phyloP scores from a whole-genome alignment of 2,113 vertebrate species.

The Pelodiscus sinensis region DNA sequence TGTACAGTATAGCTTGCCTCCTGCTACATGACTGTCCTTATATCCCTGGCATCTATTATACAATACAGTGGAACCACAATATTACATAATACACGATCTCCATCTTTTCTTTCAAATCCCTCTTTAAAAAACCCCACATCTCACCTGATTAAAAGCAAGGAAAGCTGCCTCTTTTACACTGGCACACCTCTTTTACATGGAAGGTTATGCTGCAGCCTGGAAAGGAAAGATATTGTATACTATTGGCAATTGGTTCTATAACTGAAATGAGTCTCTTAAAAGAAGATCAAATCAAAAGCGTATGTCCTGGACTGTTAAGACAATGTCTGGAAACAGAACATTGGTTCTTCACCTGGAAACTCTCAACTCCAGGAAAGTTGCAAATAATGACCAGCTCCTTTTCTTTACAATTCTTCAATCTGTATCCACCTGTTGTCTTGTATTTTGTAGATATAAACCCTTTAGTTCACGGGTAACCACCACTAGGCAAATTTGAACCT shows the following conservation, averaged over 20 bases:
- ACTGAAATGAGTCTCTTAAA: neutral
- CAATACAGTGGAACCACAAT: fast-evolving
- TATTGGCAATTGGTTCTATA: neutral
- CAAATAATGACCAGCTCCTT: neutral
- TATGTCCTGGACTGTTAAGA: neutral
- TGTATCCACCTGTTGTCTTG: neutral
- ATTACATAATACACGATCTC: fast-evolving
- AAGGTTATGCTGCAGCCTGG: neutral
- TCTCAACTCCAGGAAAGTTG: neutral
- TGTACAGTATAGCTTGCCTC: neutral
- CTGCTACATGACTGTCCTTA: neutral
- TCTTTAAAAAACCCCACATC: neutral
- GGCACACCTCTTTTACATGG: too few relatives aligned
- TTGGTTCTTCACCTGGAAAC: neutral
- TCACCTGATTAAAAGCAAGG: fast-evolving
- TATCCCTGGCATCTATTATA: fast-evolving
- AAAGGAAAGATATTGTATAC: fast-evolving
- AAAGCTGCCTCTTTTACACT: neutral
- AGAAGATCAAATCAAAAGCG: fast-evolving
- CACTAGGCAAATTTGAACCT: too few relatives aligned
- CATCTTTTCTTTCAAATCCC: neutral
- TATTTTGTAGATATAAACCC: neutral
- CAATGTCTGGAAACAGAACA: neutral
- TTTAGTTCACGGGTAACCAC: neutral
- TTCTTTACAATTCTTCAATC: neutral